phyloP scores from a whole-genome alignment of 2,888 invertebrate species.

The Anaspis maculata region DNA sequence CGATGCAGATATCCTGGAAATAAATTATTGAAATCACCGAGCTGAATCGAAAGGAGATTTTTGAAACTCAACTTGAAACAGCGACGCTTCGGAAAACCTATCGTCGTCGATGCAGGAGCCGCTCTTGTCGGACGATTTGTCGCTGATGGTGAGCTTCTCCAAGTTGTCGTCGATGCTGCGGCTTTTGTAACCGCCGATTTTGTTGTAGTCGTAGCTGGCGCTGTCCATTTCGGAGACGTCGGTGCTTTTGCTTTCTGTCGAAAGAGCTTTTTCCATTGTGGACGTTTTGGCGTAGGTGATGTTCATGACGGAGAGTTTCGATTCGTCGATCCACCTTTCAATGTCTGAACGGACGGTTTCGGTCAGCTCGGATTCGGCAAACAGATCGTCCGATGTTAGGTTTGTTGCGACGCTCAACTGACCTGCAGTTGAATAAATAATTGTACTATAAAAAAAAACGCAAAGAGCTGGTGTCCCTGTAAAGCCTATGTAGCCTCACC shows the following conservation, averaged over 20 bases:
- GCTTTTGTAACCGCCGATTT: constrained; percentile 22
- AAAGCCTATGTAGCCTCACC: no score
- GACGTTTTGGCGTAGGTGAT: constrained; percentile 16
- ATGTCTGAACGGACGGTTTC: constrained; percentile 36
- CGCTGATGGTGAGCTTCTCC: constrained; percentile 29
- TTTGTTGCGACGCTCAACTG: constrained; percentile 42
- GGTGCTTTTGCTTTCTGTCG: constrained; percentile 6
- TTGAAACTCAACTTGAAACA: constrained; percentile 17
- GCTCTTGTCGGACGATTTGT: constrained; percentile 37
- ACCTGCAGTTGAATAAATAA: constrained; percentile 39
- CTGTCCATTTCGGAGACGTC: constrained; percentile 2
- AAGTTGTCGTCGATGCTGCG: constrained; percentile 29
- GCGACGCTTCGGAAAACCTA: constrained; percentile 5
- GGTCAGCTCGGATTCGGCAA: constrained; percentile 36
- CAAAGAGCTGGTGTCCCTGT: constrained; percentile 1
- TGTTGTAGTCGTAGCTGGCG: constrained; percentile 9
- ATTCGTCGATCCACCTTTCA: constrained; percentile 40
- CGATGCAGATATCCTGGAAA: constrained; percentile 56
- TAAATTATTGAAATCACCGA: no score
- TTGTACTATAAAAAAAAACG: constrained; percentile 5
- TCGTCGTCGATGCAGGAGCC: constrained; percentile 25
- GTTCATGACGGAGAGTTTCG: constrained; percentile 35
- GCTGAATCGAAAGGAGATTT: no score
- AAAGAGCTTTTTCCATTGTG: constrained; percentile 19
- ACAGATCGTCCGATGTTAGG: constrained; percentile 34